Conservation (phyloP, 1,140 invertebrate species). For the Tetramorium simillimum region DNA sequence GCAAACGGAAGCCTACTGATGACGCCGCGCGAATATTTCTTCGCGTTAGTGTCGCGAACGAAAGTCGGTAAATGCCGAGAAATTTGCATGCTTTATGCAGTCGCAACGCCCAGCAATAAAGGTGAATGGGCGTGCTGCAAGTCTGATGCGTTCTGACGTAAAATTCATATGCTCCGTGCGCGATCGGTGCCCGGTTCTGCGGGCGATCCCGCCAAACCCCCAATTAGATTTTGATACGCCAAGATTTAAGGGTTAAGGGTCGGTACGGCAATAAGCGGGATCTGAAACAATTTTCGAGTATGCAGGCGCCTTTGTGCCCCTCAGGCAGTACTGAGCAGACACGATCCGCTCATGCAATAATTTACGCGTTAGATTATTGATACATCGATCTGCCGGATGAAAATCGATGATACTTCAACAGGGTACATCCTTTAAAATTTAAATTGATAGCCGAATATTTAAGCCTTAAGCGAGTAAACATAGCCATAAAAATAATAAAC, state of each 20-base stretch:
- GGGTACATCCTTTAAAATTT: background rate
- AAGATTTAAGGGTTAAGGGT: conserved; percentile 73
- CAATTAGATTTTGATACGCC: conserved; percentile 73
- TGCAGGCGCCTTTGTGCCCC: conserved; percentile 25
- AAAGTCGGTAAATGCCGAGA: conserved; percentile 57
- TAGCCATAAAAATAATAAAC: background rate
- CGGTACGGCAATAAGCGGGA: conserved; percentile 40
- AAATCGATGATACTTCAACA: conserved; percentile 4
- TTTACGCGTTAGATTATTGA: conserved; percentile 13
- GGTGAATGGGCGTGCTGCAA: conserved; percentile 58
- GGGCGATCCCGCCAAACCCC: conserved; percentile 41
- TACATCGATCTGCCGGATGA: background rate
- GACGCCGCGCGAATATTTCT: conserved; percentile 34
- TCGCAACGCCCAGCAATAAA: conserved; percentile 70
- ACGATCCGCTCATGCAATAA: background rate
- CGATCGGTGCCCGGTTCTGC: background rate
- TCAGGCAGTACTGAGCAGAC: conserved; percentile 12
- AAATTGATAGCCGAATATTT: background rate
- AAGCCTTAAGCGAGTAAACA: background rate
- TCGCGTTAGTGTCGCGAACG: conserved; percentile 46
- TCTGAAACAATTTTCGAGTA: conserved; percentile 68
- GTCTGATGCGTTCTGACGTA: conserved; percentile 35
- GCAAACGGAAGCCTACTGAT: background rate
- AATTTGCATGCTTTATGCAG: conserved; percentile 70
- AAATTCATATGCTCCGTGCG: conserved; percentile 57